Conservation (phyloP, 1,140 invertebrate genomes). For the Saccostrea glomerata region DNA sequence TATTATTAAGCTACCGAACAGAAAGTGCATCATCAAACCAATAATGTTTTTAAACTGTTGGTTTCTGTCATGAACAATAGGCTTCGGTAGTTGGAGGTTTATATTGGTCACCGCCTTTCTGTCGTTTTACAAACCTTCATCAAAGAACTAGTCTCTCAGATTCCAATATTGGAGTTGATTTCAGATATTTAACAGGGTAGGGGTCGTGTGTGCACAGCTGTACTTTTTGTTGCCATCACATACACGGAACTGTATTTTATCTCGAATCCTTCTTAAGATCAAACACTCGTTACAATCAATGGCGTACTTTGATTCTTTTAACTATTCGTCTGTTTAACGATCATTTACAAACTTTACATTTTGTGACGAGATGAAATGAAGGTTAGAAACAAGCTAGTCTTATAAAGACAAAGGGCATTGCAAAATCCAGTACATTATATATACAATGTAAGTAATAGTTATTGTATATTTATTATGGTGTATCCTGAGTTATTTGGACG, state of each 20-base stretch:
- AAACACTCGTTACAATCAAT: too few relatives aligned
- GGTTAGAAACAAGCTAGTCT: too few relatives aligned
- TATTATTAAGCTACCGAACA: background rate
- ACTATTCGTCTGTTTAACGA: too few relatives aligned
- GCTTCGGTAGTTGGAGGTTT: background rate
- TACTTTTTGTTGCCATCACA: background rate
- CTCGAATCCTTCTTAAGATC: background rate
- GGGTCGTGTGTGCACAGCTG: background rate
- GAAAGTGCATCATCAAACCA: background rate
- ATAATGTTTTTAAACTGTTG: background rate
- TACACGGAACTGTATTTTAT: background rate
- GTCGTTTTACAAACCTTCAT: background rate
- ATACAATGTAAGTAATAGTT: too few relatives aligned
- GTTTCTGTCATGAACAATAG: conserved; percentile 8
- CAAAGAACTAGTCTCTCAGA: background rate
- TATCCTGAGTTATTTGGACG: too few relatives aligned
- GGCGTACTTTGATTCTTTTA: too few relatives aligned
- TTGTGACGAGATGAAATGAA: too few relatives aligned
- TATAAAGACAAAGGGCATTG: too few relatives aligned
- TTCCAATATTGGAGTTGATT: background rate
- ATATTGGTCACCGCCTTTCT: background rate
- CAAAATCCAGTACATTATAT: too few relatives aligned
- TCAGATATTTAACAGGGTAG: background rate
- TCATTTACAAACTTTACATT: too few relatives aligned
- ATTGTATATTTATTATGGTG: too few relatives aligned